Evolutionary conservation across 30 jellyfish, hydroid and myxozoan genomes (phyloP).

Genomic region (Cassiopea andromeda): DNA sequence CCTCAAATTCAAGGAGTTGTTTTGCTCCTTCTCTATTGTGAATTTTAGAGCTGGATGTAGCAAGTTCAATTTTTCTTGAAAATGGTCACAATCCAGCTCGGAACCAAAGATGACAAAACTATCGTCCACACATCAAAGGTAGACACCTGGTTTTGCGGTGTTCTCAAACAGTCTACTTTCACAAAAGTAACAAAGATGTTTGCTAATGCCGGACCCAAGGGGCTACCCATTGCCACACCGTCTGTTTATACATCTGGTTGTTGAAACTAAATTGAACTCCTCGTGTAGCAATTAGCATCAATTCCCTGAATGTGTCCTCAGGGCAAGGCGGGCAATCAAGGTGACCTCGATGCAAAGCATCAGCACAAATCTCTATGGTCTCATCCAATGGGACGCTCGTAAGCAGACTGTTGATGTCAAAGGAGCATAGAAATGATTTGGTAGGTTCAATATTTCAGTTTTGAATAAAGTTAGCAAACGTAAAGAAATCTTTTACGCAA

Average conservation of each 20-base stretch:
- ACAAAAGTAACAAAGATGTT: too few relatives aligned
- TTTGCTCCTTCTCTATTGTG: too few relatives aligned
- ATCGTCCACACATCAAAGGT: too few relatives aligned
- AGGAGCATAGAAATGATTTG: background rate
- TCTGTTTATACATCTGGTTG: background rate
- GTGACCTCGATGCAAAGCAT: background rate
- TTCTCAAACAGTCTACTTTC: too few relatives aligned
- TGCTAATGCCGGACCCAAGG: too few relatives aligned
- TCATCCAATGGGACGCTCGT: constrained; percentile 4
- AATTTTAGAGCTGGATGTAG: too few relatives aligned
- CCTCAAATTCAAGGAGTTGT: too few relatives aligned
- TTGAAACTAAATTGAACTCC: background rate
- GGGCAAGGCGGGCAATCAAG: background rate
- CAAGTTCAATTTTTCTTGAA: too few relatives aligned
- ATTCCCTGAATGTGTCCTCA: background rate
- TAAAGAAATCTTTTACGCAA: background rate
- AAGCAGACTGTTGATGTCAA: background rate
- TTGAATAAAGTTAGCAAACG: background rate
- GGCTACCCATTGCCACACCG: background rate
- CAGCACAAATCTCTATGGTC: background rate
- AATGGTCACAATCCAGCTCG: too few relatives aligned
- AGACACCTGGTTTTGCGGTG: too few relatives aligned
- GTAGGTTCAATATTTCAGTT: background rate
- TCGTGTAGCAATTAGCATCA: background rate
- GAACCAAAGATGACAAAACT: too few relatives aligned